Percentiles rank a stretch among this genome's conserved stretches.
Conservation (phyloP, 2,888 invertebrate species). For the Metallyticus violacea region DNA sequence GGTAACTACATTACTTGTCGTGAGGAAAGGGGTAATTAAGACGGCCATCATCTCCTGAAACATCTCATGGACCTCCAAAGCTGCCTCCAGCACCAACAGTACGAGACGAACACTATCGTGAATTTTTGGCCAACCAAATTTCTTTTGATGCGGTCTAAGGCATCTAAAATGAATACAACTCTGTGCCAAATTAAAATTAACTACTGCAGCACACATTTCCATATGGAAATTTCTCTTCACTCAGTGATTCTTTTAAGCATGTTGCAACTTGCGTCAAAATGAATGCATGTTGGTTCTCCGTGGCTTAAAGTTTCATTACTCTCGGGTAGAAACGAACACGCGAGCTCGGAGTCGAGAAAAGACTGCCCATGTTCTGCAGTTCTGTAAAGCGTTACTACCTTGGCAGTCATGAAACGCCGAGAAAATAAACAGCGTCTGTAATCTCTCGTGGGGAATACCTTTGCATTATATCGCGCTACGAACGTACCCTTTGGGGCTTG, state of each 20-base stretch:
- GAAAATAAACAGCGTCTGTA: neutral
- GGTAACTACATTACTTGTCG: no score
- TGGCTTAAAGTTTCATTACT: neutral
- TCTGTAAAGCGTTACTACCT: no score
- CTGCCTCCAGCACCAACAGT: no score
- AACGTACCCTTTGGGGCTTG: neutral
- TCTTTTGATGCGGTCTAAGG: neutral
- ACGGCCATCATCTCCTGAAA: no score
- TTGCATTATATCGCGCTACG: neutral
- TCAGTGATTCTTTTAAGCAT: neutral
- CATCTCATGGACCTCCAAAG: no score
- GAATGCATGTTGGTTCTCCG: neutral
- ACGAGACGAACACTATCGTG: no score
- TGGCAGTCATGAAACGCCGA: neutral
- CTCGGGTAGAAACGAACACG: neutral
- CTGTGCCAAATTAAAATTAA: neutral
- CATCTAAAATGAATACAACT: neutral
- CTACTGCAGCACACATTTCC: neutral
- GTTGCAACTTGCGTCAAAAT: neutral
- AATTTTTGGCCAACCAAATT: neutral
- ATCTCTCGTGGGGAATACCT: neutral
- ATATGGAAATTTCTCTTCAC: no score
- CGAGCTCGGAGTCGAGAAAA: no score
- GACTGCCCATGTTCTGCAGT: no score
- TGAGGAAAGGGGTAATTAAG: no score